Base-by-base conservation (phyloP, 2,888 invertebrate genomes). In the Rhimphoctona megacephalus region DNA sequence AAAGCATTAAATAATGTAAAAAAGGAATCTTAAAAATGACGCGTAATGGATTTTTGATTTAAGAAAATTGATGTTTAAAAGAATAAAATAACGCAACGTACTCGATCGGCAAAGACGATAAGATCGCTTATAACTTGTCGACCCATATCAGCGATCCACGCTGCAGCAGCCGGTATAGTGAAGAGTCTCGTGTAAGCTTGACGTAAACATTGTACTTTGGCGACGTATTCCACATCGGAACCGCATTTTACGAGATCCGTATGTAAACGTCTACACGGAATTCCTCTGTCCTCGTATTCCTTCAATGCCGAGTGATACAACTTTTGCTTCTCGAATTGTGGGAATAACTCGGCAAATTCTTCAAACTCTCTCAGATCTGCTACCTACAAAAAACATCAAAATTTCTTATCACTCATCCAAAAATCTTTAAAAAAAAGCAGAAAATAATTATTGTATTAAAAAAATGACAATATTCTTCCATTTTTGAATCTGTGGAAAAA, bases 191-290 rank as follows among this genome's bases (percentile, higher is more conserved):
- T 97, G 94, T 99, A 98, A 57, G 98, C 99, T 85, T 97, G 95
- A 81, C 99, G 96, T 88, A 99, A 95, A 93, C 99, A 99, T 93
- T 98, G 97, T 87, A 99, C 95, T 95, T 99, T 99, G 79, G 98
- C 98, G 90, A 99, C 95, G 95, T 99, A 99, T 95, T 99, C 99
- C 0, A 97, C 96, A 94, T 99, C 99, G 3, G 97, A 97, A 64
- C 96, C 96, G 94, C 99, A 99, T 88, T 97, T 96, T 33, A 99
- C 97, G 91, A 98, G 95, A 90, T 98, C 98, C 0, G 98, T 98
- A 85, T 99, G 97, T 79, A 98, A 95, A 39, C 96, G 96, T 91
- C 97, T 95, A 94, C 96, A 97, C 5, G 96, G 96, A 90, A 97
- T 97, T 17, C 97, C 97, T 90, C 91, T 95, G 89, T 96, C 96